These are phyloP conservation scores for Drosophila tropicalis DNA, from an alignment of 1,140 invertebrate species.

Conservation along the genomic window DNA sequence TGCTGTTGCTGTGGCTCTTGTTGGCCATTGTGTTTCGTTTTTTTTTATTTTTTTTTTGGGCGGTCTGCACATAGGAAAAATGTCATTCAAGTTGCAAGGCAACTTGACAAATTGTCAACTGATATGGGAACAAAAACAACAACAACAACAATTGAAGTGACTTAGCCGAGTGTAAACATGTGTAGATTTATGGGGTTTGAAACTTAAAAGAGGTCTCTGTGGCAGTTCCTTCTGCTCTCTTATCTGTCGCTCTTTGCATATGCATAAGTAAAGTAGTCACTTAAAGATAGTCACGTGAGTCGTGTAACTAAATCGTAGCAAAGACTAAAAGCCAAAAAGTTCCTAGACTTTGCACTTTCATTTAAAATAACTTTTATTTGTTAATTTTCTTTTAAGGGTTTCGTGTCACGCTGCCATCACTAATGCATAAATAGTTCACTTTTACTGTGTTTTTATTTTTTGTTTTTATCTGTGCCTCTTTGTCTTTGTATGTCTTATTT, in stretches of 20 bases:
- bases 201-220: constrained; percentile 9
- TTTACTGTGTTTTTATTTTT: constrained; percentile 1
- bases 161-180: constrained; percentile 70
- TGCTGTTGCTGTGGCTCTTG: constrained; percentile 13
- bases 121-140: constrained; percentile 58
- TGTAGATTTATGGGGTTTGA: constrained; percentile 67
- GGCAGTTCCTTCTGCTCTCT: constrained; percentile 32
- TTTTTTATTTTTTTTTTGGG: constrained; percentile 9
- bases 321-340: no score
- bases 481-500: constrained; percentile 54
- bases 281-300: background rate
- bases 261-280: constrained; percentile 46
- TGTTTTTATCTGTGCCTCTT: background rate
- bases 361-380: background rate
- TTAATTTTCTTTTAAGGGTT: background rate
- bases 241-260: constrained; percentile 57
- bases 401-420: constrained; percentile 29
- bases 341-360: no score
- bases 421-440: constrained; percentile 8
- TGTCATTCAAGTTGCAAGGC: constrained; percentile 75
- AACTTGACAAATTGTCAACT: constrained; percentile 78
- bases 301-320: background rate
- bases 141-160: constrained; percentile 41
- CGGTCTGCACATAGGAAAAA: constrained; percentile 52
- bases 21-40: constrained; percentile 54